Base-by-base conservation (phyloP, 1,140 invertebrate species). In the Calycopis cecrops region DNA sequence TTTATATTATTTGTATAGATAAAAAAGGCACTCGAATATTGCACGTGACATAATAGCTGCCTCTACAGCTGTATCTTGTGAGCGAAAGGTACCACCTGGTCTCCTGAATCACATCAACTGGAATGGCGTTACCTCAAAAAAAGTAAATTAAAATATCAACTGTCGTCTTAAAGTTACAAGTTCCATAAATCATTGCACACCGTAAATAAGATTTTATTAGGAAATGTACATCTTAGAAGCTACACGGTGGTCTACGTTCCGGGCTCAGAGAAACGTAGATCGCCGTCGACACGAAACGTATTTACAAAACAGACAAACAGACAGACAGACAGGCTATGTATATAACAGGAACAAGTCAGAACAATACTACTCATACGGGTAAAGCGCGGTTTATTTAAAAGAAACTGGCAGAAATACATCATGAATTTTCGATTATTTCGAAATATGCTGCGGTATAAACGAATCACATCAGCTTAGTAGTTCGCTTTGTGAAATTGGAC, bases 251-350 rank as follows among this genome's bases (percentile, higher is more conserved):
- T 73, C 60, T 66, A 78, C 80, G 79, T 79, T 86, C 79, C 76
- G 83, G 83, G 83, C 83, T 86, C 83, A 78, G 35, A 65, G 79
- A 84, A 86, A 86, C 83, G 79, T 75, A 72, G 57, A 76, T 71
- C 69, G 69, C 71, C 61, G 61, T 71, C 64, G 55, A 61, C 57
- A 57, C 67, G 69, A 63, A 55, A 62, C 73, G 64, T 77, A 76
- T 76, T 69, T 76, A 79, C 67, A 79, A 57, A 37, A 48, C 12
- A 63, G 67, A 62, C 57, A 60, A 55, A 63, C 52, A 62, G 9
- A 47, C 42, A 53, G 12, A 63, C 52, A 62, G 9, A 47, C 42
- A 53, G 12, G 11, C 42, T 40, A 42, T 61, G 63, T 59, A 47
- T 48, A 63, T 53, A 60, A 38, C 59, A 63, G 48, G 34, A 62